Base-by-base conservation (phyloP, 2,888 invertebrate genomes). In the Heliconius aoede region DNA sequence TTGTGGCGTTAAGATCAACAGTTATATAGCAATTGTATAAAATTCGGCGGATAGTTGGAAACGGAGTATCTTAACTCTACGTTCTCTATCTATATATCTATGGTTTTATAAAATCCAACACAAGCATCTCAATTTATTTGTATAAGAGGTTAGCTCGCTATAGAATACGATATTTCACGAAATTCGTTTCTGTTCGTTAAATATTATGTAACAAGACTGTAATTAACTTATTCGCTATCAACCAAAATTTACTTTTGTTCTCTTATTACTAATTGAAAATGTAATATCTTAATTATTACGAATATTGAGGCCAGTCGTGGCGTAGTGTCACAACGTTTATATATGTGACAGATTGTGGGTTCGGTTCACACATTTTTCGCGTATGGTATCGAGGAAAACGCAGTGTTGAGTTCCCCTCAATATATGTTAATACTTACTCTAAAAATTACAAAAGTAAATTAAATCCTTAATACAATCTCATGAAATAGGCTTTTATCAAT, bases 181-280 rank as follows among this genome's bases (percentile, higher is more conserved):
- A 36, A n/a, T 36, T 40, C 15, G 36, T 65, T 55, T 40, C 36
- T 24, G 24, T 40, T 65, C 65, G 65, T 65, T 65, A 36, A 36
- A 65, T 40, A 40, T 36, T 36, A 40, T 15, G 5, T 65, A 65
- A 65, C 40, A 36, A 40, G 24, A 65, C 36, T 32, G 32, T 65
- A 65, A 65, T 65, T 65, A 65, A 36, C 15, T 65, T 65, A 65
- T 24, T 40, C 36, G 15, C 24, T 65, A 40, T 65, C 2, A 65
- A 65, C 36, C 7, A 65, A 36, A 24, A 36, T 40, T 15, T 24
- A 36, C 15, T 65, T 65, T 36, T 40, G 18, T 8, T 65, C 24
- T 24, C 24, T 24, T 24, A 24, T 55, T 55, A 65, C 24, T 65
- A 24, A 36, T 36, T 65, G 3, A 7, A 3, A 64, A 36, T 36